Conservation (phyloP, 2,113 vertebrate species). For the Ranitomeya variabilis region DNA sequence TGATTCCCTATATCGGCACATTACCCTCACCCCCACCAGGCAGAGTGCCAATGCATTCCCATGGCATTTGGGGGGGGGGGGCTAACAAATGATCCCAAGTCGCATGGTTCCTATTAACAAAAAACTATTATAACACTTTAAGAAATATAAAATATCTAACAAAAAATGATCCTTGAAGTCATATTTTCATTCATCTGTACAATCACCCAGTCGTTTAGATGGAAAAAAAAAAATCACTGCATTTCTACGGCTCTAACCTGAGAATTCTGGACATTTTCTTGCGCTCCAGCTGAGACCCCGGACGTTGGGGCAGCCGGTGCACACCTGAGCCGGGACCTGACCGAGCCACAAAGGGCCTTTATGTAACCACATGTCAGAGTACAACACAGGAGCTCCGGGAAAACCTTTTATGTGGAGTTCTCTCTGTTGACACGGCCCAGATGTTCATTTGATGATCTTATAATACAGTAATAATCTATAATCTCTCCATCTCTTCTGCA, state of each 20-base stretch:
- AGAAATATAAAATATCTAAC: too few relatives aligned
- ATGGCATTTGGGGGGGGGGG: too few relatives aligned
- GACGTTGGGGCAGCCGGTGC: neutral
- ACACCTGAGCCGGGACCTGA: slow-evolving; percentile 27
- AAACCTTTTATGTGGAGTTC: slow-evolving; percentile 2
- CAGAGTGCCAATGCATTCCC: too few relatives aligned
- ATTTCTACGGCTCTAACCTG: neutral
- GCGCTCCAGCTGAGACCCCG: neutral
- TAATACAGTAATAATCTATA: slow-evolving; percentile 16
- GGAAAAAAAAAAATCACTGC: neutral
- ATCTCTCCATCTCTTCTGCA: neutral
- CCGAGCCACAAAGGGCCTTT: slow-evolving; percentile 19
- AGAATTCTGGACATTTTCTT: neutral
- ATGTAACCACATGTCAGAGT: slow-evolving; percentile 6
- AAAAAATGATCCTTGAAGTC: neutral
- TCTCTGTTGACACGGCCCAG: slow-evolving; percentile 18
- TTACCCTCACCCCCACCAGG: too few relatives aligned
- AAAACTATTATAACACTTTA: too few relatives aligned
- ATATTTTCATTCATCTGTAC: neutral
- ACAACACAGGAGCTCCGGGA: neutral
- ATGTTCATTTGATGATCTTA: slow-evolving; percentile 15
- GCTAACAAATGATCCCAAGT: too few relatives aligned
- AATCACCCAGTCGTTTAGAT: neutral
- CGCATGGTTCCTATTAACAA: too few relatives aligned
- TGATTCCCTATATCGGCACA: too few relatives aligned